Evolutionary conservation across 2,113 vertebrate species (phyloP).

Genomic region (Entomyzon cyanotis): DNA sequence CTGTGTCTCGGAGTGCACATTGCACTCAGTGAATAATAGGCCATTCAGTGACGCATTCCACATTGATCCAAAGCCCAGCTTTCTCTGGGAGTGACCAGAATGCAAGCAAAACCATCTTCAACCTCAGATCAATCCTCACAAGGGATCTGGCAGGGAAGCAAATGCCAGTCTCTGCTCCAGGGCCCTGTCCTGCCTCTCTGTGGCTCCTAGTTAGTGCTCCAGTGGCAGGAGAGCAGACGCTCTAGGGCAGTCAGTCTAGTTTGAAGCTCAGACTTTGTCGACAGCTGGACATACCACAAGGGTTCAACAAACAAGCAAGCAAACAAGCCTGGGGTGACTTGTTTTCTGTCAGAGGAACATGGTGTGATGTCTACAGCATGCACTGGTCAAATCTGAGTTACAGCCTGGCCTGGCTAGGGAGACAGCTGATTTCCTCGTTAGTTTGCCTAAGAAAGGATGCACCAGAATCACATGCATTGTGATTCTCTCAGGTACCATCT

Average conservation of each 20-base stretch:
- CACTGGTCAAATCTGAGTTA: not conserved
- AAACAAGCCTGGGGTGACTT: constrained; percentile 30
- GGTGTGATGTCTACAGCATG: not conserved
- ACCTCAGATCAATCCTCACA: constrained; percentile 37
- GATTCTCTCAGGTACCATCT: not conserved
- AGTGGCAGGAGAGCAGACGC: not conserved
- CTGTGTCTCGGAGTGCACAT: not conserved
- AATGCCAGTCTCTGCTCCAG: not conserved
- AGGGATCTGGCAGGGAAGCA: constrained; percentile 16
- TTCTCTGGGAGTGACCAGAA: constrained; percentile 54
- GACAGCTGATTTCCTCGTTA: not conserved
- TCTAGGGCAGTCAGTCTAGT: constrained; percentile 20
- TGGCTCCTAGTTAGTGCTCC: not conserved
- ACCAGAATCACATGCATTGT: not conserved
- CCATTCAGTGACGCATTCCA: constrained; percentile 42
- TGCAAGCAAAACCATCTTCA: constrained; percentile 51
- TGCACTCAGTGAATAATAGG: constrained; percentile 46
- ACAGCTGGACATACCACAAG: not conserved
- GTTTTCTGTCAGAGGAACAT: not conserved
- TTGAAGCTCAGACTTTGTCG: not conserved
- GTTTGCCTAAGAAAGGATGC: not conserved
- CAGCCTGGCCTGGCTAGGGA: not conserved
- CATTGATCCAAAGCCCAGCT: constrained; percentile 55
- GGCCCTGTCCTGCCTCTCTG: not conserved
- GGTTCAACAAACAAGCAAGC: constrained; percentile 21